These are phyloP conservation scores for Asteroscopus sphinx DNA, from an alignment of 2,888 invertebrate genomes.

Conservation along the genomic window DNA sequence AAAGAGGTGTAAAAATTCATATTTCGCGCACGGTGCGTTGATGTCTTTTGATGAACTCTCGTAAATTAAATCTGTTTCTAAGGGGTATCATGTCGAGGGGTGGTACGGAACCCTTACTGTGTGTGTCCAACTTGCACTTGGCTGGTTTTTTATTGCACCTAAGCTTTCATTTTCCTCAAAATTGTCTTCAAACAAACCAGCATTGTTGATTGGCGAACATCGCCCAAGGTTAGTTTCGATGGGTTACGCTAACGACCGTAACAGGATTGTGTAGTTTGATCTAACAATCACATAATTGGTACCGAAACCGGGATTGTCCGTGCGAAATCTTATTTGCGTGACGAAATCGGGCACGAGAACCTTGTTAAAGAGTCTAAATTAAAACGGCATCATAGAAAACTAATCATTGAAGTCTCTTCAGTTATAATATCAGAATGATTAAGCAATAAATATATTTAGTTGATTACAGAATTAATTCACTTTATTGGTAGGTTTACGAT, in stretches of 20 bases:
- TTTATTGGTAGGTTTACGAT: slow-evolving; percentile 47
- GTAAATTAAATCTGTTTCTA: no score
- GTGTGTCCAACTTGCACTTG: no score
- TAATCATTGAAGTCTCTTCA: slow-evolving; percentile 36
- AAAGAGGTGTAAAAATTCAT: no score
- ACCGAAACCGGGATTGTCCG: slow-evolving; percentile 46
- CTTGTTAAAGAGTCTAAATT: slow-evolving; percentile 43
- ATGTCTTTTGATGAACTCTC: no score
- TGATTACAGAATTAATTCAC: slow-evolving; percentile 48
- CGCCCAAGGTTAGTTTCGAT: slow-evolving; percentile 24
- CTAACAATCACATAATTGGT: slow-evolving; percentile 49
- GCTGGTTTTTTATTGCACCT: slow-evolving; percentile 8
- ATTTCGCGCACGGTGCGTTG: no score
- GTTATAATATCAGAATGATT: slow-evolving; percentile 38
- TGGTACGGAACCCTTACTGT: no score
- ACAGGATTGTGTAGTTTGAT: slow-evolving; percentile 40
- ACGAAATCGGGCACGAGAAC: slow-evolving; percentile 44
- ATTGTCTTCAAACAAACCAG: slow-evolving; percentile 15
- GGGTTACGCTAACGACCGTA: slow-evolving; percentile 41
- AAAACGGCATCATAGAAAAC: slow-evolving; percentile 27
- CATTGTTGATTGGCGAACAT: slow-evolving; percentile 34
- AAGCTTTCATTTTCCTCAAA: slow-evolving; percentile 13
- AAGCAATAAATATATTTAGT: slow-evolving; percentile 52
- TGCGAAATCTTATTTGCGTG: slow-evolving; percentile 50
- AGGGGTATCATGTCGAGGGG: no score